Percentiles rank a stretch among this genome's conserved stretches.
Conservation (phyloP, 2,797 vertebrate genomes). For the Strix occidentalis region DNA sequence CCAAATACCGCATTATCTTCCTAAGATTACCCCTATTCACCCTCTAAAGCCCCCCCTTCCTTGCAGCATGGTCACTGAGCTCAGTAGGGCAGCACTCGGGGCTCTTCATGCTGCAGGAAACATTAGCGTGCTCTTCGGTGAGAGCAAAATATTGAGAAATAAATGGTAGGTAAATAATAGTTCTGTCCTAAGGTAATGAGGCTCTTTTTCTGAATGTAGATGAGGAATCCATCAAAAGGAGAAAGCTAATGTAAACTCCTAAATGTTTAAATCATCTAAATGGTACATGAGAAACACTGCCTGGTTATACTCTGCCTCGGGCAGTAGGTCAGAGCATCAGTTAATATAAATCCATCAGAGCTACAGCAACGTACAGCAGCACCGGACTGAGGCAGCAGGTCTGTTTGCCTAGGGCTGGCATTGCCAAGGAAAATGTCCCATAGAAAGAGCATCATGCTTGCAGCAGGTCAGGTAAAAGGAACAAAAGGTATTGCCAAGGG, state of each 20-base stretch:
- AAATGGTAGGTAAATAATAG: neutral
- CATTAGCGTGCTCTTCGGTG: neutral
- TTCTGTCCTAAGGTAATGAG: constrained; percentile 1
- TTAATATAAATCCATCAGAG: neutral
- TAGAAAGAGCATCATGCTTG: neutral
- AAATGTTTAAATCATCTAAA: constrained; percentile 28
- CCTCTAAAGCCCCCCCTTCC: neutral
- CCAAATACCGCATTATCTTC: neutral
- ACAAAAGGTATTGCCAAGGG: neutral
- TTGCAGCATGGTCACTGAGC: neutral
- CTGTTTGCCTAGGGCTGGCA: neutral
- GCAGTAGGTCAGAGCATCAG: neutral
- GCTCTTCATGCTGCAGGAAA: neutral
- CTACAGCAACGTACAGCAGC: neutral
- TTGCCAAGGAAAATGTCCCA: neutral
- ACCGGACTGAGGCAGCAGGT: neutral
- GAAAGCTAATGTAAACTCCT: neutral
- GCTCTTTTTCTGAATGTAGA: neutral
- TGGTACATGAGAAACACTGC: neutral
- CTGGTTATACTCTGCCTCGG: neutral
- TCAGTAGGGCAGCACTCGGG: neutral
- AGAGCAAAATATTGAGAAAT: neutral
- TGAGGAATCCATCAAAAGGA: neutral
- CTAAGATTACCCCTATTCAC: neutral
- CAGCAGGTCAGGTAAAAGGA: neutral